Conservation (phyloP, 1,140 invertebrate species). For the Drosophila nannoptera region DNA sequence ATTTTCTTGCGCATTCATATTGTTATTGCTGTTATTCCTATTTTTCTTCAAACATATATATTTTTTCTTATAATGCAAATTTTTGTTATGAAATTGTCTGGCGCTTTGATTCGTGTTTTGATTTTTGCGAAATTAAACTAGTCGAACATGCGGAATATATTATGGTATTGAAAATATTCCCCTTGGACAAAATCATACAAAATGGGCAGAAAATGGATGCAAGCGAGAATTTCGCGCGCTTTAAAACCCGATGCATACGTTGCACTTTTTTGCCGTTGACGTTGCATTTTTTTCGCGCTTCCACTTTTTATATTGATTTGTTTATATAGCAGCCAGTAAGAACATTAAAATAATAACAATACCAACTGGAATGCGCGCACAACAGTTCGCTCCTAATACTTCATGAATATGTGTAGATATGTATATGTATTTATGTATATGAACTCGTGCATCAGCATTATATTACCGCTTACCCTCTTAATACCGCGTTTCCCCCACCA, state of each 20-base stretch:
- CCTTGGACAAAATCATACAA: slow-evolving; percentile 19
- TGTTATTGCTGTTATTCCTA: slow-evolving; percentile 42
- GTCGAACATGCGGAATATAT: slow-evolving; percentile 46
- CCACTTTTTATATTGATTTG: slow-evolving; percentile 54
- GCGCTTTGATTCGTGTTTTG: slow-evolving; percentile 61
- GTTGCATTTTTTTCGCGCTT: slow-evolving; percentile 38
- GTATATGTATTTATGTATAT: slow-evolving; percentile 7
- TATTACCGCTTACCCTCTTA: slow-evolving; percentile 2
- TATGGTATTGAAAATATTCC: slow-evolving; percentile 23
- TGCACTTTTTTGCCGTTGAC: slow-evolving; percentile 39
- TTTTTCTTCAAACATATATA: slow-evolving; percentile 30
- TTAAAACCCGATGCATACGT: slow-evolving; percentile 12
- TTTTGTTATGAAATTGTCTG: slow-evolving; percentile 75
- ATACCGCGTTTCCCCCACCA: neutral
- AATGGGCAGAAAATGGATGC: slow-evolving; percentile 23
- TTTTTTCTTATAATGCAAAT: slow-evolving; percentile 62
- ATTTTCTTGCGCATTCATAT: slow-evolving; percentile 57
- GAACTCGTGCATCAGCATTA: slow-evolving; percentile 30
- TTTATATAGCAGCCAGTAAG: slow-evolving; percentile 53
- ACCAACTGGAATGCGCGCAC: slow-evolving; percentile 23
- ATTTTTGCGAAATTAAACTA: slow-evolving; percentile 67
- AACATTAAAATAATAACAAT: slow-evolving; percentile 19
- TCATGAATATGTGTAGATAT: neutral
- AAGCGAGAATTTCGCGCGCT: slow-evolving; percentile 24
- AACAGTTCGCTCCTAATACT: slow-evolving; percentile 18